A percentile compares a stretch with the other conserved stretches of the same genome.
These are phyloP conservation scores for Sesia bembeciformis DNA, from an alignment of 2,888 invertebrate species.

Conservation along the genomic window DNA sequence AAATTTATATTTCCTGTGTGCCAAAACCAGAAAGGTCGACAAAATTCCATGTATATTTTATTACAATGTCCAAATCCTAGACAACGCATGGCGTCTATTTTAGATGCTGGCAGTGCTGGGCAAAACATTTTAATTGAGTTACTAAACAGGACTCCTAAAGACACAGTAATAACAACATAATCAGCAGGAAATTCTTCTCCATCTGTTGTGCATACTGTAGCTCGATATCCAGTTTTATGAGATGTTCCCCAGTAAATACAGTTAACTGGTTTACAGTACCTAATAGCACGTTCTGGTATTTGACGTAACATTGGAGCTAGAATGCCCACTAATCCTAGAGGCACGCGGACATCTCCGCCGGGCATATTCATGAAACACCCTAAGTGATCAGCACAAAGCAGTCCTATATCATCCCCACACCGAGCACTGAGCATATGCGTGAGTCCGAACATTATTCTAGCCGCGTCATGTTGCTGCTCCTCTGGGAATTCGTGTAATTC, in stretches of 20 bases:
- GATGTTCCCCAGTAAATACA: conserved; percentile 80
- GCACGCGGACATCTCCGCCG: conserved; percentile 74
- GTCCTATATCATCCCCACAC: conserved; percentile 76
- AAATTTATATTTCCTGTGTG: conserved; percentile 78
- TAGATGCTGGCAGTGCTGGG: conserved; percentile 79
- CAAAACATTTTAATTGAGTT: conserved; percentile 79
- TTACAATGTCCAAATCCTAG: conserved; percentile 83
- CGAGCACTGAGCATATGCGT: conserved; percentile 76
- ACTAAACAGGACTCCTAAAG: conserved; percentile 82
- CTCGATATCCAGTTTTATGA: conserved; percentile 53
- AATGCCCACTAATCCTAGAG: conserved; percentile 78
- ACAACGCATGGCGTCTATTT: conserved; percentile 79
- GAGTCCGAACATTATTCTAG: conserved; percentile 79
- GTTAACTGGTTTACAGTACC: conserved; percentile 81
- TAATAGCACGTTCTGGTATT: conserved; percentile 75
- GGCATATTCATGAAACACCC: conserved; percentile 73
- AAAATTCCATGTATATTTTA: conserved; percentile 85
- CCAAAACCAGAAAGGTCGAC: conserved; percentile 83
- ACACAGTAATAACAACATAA: conserved; percentile 85
- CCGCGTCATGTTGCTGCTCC: conserved; percentile 79
- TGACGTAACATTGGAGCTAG: conserved; percentile 78
- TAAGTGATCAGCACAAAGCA: conserved; percentile 49
- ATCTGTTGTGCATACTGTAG: conserved; percentile 78
- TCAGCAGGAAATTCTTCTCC: conserved; percentile 82
- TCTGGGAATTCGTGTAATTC: conserved; percentile 79